Conservation (phyloP, 2,797 vertebrate species). For the Lates japonicus region DNA sequence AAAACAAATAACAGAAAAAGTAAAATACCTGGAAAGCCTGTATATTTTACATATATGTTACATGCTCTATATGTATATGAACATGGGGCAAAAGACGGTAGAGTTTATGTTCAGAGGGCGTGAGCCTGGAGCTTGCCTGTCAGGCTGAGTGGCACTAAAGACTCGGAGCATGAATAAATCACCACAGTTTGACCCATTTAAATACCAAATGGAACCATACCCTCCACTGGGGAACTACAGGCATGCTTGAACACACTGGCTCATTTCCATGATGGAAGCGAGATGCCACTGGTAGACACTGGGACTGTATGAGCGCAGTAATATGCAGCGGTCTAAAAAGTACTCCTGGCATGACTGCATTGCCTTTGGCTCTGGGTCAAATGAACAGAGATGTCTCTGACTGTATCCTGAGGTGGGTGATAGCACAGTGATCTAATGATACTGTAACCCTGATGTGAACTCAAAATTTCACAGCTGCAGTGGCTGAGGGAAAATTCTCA, state of each 20-base stretch:
- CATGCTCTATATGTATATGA: not conserved
- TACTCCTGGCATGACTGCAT: slow-evolving; percentile 36
- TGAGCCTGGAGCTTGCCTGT: slow-evolving; percentile 63
- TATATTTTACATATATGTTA: slow-evolving; percentile 5
- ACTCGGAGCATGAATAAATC: slow-evolving; percentile 84
- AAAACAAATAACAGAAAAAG: not conserved
- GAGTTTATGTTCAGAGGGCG: slow-evolving; percentile 36
- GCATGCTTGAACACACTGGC: slow-evolving; percentile 66
- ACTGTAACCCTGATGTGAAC: slow-evolving; percentile 46
- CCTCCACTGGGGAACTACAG: slow-evolving; percentile 64
- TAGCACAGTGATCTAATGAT: slow-evolving; percentile 39
- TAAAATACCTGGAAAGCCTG: not conserved
- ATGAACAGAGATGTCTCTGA: slow-evolving; percentile 41
- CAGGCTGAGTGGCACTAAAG: slow-evolving; percentile 77
- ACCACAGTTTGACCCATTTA: slow-evolving; percentile 85
- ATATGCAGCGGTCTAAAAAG: slow-evolving; percentile 47
- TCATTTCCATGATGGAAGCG: slow-evolving; percentile 70
- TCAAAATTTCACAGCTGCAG: slow-evolving; percentile 35
- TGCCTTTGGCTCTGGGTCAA: slow-evolving; percentile 62
- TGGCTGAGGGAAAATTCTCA: slow-evolving; percentile 17
- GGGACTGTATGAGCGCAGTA: slow-evolving; percentile 18
- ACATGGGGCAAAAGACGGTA: not conserved
- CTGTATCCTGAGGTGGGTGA: slow-evolving; percentile 36
- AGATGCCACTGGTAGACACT: slow-evolving; percentile 47
- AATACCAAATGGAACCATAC: slow-evolving; percentile 81